Percentiles rank a stretch among this genome's conserved stretches.
Evolutionary conservation across 1,140 invertebrate species (phyloP).

Genomic region (Palaemon carinicauda): DNA sequence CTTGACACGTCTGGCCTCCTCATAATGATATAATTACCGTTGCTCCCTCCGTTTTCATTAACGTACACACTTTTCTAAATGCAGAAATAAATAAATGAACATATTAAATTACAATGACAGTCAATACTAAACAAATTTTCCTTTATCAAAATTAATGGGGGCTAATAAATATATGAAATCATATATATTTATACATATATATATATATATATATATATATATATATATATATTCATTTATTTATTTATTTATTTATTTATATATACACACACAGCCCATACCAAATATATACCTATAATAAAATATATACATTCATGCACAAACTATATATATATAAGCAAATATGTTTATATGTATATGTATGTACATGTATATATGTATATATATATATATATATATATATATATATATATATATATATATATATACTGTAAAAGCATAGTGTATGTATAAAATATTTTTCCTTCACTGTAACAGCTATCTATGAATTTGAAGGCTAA

Average conservation of each 20-base stretch:
- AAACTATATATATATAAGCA: neutral
- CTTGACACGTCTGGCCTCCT: too few species aligned
- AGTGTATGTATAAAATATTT: too few species aligned
- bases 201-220: conserved; percentile 2
- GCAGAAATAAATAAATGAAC: neutral
- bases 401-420: neutral
- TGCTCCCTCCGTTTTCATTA: too few species aligned
- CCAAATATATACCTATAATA: too few species aligned
- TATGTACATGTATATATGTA: neutral
- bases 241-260: neutral
- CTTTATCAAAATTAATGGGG: too few species aligned
- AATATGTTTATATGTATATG: neutral
- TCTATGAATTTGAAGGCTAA: too few species aligned
- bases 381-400: neutral
- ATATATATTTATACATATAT: neutral
- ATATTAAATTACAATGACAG: too few species aligned
- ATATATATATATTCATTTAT: neutral
- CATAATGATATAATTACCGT: neutral
- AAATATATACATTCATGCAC: neutral
- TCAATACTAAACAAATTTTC: too few species aligned
- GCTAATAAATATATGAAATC: neutral
- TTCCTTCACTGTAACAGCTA: too few species aligned
- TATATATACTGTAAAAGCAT: too few species aligned
- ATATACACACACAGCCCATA: neutral
- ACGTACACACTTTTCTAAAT: neutral